Base-by-base conservation (phyloP, 2,113 vertebrate genomes). In the Hydrochoerus hydrochaeris region DNA sequence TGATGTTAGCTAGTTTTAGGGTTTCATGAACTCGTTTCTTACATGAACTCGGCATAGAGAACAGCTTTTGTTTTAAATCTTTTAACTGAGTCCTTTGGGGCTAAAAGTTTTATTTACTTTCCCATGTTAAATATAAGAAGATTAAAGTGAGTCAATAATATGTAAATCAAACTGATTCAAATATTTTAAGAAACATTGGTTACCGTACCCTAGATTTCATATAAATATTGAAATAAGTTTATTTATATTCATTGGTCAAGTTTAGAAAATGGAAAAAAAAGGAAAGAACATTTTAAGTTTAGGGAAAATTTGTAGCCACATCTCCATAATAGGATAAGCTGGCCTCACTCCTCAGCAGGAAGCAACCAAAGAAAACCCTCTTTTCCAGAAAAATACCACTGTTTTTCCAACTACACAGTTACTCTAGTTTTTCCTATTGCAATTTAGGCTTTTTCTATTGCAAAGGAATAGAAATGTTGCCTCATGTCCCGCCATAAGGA, bases 221-320 rank as follows among this genome's bases (percentile, higher is more conserved):
- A 95, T 95, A 98, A 98, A 98, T 98, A 98, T 97, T 98, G 98
- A 95, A 97, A 96, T 91, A 67, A 54, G 95, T 84, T 98, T 98
- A 98, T 95, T 97, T 97, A 97, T 95, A 95, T 77, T 80, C 95
- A 62, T 93, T 94, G 82, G 95, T 60, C 65, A 95, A 96, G 97
- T 98, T 98, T 98, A 84, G 84, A 96, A 97, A 98, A 97, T 92
- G 82, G 96, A 96, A 96, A 98, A 96, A 98, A 62, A 98, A 93
- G 54, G 80, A 44, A 65, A 98, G 97, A 91, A 85, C 92, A 96
- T 95, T 93, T 85, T 89, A 94, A 97, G 54, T 94, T 97, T 95
- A 87, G 83, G 87, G 93, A 97, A 97, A 97, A 88, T 65, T 95
- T 97, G 17, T 30, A 86, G 65, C 96, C 93, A 80, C 88, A 96